Percentiles rank a stretch among this genome's conserved stretches.
phyloP scores from a whole-genome alignment of 2,113 vertebrate species.

The Manacus vitellinus region DNA sequence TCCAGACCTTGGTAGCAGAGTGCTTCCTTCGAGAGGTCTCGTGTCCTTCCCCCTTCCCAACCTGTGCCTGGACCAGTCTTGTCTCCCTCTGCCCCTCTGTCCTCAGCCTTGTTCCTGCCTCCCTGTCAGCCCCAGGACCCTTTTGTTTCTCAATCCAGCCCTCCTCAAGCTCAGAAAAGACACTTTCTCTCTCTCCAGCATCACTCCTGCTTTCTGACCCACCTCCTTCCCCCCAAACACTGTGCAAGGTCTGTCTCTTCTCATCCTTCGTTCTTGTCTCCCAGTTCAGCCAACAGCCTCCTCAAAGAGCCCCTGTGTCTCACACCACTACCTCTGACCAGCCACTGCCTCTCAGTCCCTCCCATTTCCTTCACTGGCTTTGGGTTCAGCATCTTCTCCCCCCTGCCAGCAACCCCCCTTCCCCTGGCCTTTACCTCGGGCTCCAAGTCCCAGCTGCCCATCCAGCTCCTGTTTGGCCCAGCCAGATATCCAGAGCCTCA shows the following conservation, averaged over 20 bases:
- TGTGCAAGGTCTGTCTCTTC: not conserved
- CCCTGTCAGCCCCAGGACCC: not conserved
- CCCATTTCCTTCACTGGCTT: not conserved
- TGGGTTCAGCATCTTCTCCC: not conserved
- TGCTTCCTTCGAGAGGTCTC: not conserved
- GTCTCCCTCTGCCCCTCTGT: not conserved
- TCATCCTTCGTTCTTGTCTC: fast-evolving
- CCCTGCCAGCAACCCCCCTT: not conserved
- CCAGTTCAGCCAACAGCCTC: not conserved
- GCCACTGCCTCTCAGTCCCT: not conserved
- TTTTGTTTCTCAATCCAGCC: not conserved
- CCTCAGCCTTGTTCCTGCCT: not conserved
- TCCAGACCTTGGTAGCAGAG: not conserved
- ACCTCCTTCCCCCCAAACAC: not conserved
- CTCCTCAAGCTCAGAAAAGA: not conserved
- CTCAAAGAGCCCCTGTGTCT: conserved; percentile 8
- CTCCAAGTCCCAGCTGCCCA: not conserved
- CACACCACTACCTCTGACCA: not conserved
- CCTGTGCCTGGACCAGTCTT: not conserved
- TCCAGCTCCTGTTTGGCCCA: not conserved
- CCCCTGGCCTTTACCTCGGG: not conserved
- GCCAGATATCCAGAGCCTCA: not conserved
- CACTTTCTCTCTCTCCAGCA: fast-evolving
- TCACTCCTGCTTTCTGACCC: not conserved
- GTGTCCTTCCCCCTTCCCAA: not conserved